A percentile compares a stretch with the other conserved stretches of the same genome.
phyloP scores from a whole-genome alignment of 2,113 vertebrate genomes.

The Carettochelys insculpta region DNA sequence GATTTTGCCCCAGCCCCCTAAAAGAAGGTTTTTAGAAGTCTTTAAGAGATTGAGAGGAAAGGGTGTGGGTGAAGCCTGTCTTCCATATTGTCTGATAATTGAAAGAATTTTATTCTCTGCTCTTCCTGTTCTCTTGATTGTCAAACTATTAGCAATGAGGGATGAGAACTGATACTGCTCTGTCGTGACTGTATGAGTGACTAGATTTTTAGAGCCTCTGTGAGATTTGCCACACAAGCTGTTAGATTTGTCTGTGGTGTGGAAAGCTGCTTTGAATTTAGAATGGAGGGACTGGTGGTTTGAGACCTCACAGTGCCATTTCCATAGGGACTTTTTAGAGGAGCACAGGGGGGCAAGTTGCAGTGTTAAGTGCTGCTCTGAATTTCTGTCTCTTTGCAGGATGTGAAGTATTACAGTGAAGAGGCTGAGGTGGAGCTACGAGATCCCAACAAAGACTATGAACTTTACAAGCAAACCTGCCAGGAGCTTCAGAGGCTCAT shows the following conservation, averaged over 20 bases:
- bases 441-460: slow-evolving; percentile 88
- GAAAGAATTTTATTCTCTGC: background rate
- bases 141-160: rapidly evolving
- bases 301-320: rapidly evolving
- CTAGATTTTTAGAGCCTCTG: rapidly evolving
- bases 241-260: rapidly evolving
- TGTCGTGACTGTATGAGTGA: too few relatives aligned
- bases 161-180: rapidly evolving
- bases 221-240: background rate
- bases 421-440: slow-evolving; percentile 91
- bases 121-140: background rate
- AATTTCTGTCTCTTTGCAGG: slow-evolving; percentile 71
- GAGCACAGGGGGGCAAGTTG: rapidly evolving
- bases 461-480: slow-evolving; percentile 91
- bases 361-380: background rate
- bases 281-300: rapidly evolving
- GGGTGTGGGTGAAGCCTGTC: background rate
- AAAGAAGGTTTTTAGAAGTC: background rate
- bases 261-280: rapidly evolving
- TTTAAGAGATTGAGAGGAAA: background rate
- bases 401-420: slow-evolving; percentile 88
- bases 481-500: slow-evolving; percentile 89
- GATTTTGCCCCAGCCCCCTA: background rate
- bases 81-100: background rate
- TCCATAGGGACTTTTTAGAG: rapidly evolving